These are phyloP conservation scores for Tachina lurida DNA, from an alignment of 2,888 invertebrate genomes.

Conservation along the genomic window DNA sequence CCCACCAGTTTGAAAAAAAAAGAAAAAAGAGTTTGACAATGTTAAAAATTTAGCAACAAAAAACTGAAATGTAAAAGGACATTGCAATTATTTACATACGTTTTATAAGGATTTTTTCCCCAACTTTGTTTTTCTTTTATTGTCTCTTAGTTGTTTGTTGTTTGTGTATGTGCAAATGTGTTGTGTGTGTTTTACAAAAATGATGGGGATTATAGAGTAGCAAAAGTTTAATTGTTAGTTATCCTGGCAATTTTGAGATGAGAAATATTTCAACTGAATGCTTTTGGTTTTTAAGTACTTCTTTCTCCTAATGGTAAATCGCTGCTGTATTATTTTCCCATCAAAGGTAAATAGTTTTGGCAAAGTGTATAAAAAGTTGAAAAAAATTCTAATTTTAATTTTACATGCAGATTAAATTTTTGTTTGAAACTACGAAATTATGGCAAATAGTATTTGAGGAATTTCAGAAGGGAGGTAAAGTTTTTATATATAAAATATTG, in stretches of 20 bases:
- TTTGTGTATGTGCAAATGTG: background rate
- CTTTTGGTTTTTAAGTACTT: slow-evolving; percentile 69
- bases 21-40: slow-evolving; percentile 29
- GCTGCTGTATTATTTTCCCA: slow-evolving; percentile 49
- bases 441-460: no score
- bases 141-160: slow-evolving; percentile 7
- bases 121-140: slow-evolving; percentile 3
- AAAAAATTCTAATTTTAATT: background rate
- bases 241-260: slow-evolving; percentile 62
- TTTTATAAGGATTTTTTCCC: slow-evolving; percentile 59
- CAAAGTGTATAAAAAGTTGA: background rate
- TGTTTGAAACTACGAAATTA: background rate
- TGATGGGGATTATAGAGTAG: slow-evolving; percentile 63
- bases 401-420: slow-evolving; percentile 33
- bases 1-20: background rate
- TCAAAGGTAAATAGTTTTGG: slow-evolving; percentile 56
- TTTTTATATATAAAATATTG: no score
- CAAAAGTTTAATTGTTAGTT: slow-evolving; percentile 71
- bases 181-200: slow-evolving; percentile 34
- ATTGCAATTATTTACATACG: slow-evolving; percentile 72
- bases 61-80: slow-evolving; percentile 58
- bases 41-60: slow-evolving; percentile 5
- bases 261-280: slow-evolving; percentile 67
- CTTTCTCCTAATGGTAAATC: slow-evolving; percentile 59
- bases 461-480: no score